A percentile compares a stretch with the other conserved stretches of the same genome.
Conservation (phyloP, 2,113 vertebrate species). For the Coregonus clupeaformis region DNA sequence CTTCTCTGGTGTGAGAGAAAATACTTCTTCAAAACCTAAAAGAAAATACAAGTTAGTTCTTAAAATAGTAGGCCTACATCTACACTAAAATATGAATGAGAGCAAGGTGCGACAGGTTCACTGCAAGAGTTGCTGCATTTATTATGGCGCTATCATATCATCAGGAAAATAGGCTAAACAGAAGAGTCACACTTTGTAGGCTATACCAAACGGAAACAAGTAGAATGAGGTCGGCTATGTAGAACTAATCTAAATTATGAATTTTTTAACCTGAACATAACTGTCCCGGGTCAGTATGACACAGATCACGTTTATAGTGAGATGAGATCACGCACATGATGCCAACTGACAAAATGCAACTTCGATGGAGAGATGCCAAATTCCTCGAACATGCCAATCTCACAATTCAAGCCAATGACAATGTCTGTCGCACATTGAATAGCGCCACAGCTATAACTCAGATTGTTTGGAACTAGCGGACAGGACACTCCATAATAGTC, state of each 20-base stretch:
- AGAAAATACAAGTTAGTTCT: constrained; percentile 40
- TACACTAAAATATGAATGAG: no score
- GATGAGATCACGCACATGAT: constrained; percentile 39
- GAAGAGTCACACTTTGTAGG: no score
- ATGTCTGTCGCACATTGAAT: not conserved
- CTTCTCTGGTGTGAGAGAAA: constrained; percentile 72
- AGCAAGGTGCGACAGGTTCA: no score
- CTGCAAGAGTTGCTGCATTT: no score
- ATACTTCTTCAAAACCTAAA: constrained; percentile 74
- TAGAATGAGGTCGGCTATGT: no score
- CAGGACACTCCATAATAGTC: not conserved
- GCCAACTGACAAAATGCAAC: constrained; percentile 10
- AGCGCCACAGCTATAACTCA: not conserved
- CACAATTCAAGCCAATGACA: not conserved
- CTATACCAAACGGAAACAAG: no score
- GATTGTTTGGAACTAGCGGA: not conserved
- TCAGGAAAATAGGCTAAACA: no score
- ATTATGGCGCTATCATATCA: no score
- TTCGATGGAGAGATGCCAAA: constrained; percentile 38
- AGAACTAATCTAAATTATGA: no score
- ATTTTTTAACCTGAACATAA: not conserved
- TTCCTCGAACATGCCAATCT: constrained; percentile 44
- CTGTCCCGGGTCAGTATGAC: not conserved
- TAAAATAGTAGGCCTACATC: no score
- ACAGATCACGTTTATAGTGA: constrained; percentile 15